Conservation (phyloP, 2,888 invertebrate species). For the Sphaeridia pumilis region DNA sequence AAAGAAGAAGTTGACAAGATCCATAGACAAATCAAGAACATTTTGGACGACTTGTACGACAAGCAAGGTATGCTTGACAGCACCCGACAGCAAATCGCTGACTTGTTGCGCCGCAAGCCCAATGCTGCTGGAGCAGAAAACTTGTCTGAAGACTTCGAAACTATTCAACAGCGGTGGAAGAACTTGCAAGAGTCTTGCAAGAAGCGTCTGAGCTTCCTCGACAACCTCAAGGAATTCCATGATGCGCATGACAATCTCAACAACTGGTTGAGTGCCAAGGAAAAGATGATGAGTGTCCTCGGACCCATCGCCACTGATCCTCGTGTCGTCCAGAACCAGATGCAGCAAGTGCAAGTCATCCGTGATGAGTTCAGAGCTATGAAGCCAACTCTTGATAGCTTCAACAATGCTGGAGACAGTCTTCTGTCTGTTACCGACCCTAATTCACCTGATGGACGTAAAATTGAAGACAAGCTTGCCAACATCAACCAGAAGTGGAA, state of each 20-base stretch:
- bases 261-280: constrained; percentile 91
- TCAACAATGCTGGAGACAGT: constrained; percentile 67
- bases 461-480: constrained; percentile 58
- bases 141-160: constrained; percentile 71
- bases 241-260: constrained; percentile 74
- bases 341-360: constrained; percentile 75
- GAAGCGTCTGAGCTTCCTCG: constrained; percentile 46
- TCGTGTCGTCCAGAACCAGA: constrained; percentile 87
- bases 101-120: constrained; percentile 71
- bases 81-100: constrained; percentile 75
- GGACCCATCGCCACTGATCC: constrained; percentile 95
- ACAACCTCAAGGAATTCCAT: constrained; percentile 82
- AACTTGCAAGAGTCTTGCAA: constrained; percentile 73
- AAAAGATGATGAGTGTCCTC: constrained; percentile 86
- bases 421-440: constrained; percentile 52
- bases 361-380: constrained; percentile 90
- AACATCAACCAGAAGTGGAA: constrained; percentile 55
- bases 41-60: constrained; percentile 84
- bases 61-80: constrained; percentile 82
- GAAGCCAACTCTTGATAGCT: constrained; percentile 74
- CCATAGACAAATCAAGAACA: constrained; percentile 61
- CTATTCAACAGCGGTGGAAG: constrained; percentile 72
- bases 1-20: constrained; percentile 87
- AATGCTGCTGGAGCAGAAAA: constrained; percentile 71
- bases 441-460: constrained; percentile 50